Percentiles rank a stretch among this genome's conserved stretches.
Conservation (phyloP, 2,888 invertebrate genomes). For the Lydus trimaculatus region DNA sequence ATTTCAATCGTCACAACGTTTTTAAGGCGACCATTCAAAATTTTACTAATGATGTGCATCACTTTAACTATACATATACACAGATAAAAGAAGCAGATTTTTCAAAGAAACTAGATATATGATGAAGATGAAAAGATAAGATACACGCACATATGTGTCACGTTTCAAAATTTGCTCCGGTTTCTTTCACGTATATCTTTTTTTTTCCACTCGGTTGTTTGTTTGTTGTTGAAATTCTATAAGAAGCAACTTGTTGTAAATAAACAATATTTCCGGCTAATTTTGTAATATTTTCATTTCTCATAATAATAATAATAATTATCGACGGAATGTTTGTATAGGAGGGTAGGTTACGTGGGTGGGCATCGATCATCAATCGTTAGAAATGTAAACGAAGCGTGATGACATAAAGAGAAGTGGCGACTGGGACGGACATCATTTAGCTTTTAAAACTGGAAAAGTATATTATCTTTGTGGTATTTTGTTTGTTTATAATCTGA, state of each 20-base stretch:
- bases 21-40: not conserved
- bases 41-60: constrained; percentile 2
- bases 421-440: not conserved
- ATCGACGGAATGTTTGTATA: not conserved
- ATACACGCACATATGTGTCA: constrained; percentile 2
- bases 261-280: constrained; percentile 22
- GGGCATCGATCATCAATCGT: constrained; percentile 24
- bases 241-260: constrained; percentile 9
- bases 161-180: constrained; percentile 4
- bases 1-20: constrained; percentile 3
- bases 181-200: not conserved
- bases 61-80: not conserved
- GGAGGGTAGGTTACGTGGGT: constrained; percentile 16
- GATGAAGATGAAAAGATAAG: constrained; percentile 6
- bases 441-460: not conserved
- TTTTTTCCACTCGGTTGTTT: not conserved
- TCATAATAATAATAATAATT: not conserved
- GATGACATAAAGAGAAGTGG: constrained; percentile 23
- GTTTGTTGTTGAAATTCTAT: not conserved
- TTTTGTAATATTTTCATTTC: not conserved
- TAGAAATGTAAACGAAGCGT: constrained; percentile 21
- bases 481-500: not conserved
- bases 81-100: not conserved
- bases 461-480: not conserved
- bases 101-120: not conserved